Evolutionary conservation across 2,797 vertebrate genomes (phyloP), one percentile per base, ranked within the genome.

Genomic region (Catharus ustulatus): DNA sequence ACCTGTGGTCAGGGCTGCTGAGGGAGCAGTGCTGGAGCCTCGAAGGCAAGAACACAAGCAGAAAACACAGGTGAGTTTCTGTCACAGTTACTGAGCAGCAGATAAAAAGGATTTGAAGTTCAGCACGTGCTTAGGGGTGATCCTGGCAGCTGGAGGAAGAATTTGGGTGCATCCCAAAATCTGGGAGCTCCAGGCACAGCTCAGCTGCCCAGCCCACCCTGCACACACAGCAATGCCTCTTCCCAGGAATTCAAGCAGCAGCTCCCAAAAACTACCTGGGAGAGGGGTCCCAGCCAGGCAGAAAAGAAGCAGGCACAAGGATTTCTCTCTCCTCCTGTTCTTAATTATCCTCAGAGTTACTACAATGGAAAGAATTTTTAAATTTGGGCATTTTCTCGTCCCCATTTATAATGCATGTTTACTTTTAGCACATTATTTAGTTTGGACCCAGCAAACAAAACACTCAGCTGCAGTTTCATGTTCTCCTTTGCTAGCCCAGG

Each of bases 371-470:
- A 95, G 93, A 96, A 96, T 95, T 89, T 80, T 78, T 67, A 63
- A 68, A 75, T 88, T 58, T 80, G 76, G 73, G 79, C 88, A 87
- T 96, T 94, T 91, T 59, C 73, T 93, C 27, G 73, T 95, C 76
- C 79, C 62, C 84, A 84, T 95, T 96, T 95, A 72, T 73, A 92
- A 95, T 16, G 76, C 89, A 11, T 94, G 89, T 96, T 97, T 96
- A 88, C 96, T 96, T 97, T 95, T 89, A 94, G 92, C 91, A 96
- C 92, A 78, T 97, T 96, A 94, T 94, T 95, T 90, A 92, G 91
- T 67, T 94, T 95, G 93, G 91, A 87, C 87, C 43, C 12, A 76
- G 87, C 90, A 97, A 97, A 93, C 93, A 95, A 95, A 95, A 92
- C 94, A 96, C 74, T 89, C 94, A 72, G 90, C 92, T 96, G 91